These are phyloP conservation scores for Calephelis nemesis DNA, from an alignment of 1,140 invertebrate species.

Conservation along the genomic window DNA sequence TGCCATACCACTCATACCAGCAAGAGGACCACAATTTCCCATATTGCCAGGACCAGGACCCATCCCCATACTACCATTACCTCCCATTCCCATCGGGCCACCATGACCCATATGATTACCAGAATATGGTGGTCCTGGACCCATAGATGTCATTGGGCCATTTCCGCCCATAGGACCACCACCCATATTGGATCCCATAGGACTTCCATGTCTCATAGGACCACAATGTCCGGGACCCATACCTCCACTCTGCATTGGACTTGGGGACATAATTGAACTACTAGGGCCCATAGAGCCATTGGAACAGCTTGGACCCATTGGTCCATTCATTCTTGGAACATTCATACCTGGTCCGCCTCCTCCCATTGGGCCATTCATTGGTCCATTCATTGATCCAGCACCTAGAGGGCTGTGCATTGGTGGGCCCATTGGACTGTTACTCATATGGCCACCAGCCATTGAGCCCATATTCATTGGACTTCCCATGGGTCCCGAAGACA, in stretches of 20 bases:
- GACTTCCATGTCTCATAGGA: constrained; percentile 78
- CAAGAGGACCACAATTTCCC: constrained; percentile 80
- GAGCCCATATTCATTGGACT: constrained; percentile 84
- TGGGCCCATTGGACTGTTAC: constrained; percentile 83
- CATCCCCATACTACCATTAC: constrained; percentile 78
- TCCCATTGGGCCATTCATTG: constrained; percentile 78
- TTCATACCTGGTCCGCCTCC: constrained; percentile 77
- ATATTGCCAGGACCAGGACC: constrained; percentile 80
- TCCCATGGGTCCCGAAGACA: constrained; percentile 85
- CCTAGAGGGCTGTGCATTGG: constrained; percentile 79
- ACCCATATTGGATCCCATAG: constrained; percentile 72
- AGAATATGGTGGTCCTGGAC: constrained; percentile 69
- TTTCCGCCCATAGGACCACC: constrained; percentile 75
- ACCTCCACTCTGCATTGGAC: constrained; percentile 71
- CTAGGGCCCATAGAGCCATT: constrained; percentile 74
- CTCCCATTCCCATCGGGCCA: constrained; percentile 78
- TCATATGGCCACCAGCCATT: constrained; percentile 80
- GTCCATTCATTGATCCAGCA: constrained; percentile 74
- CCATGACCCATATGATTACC: constrained; percentile 73
- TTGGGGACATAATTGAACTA: constrained; percentile 76
- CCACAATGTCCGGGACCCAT: constrained; percentile 76
- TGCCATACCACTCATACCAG: constrained; percentile 82
- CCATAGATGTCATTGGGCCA: constrained; percentile 76
- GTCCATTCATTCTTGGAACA: constrained; percentile 76
- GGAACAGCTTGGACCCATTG: constrained; percentile 76